phyloP scores from a whole-genome alignment of 2,797 vertebrate species.

The Lophura swinhoii region DNA sequence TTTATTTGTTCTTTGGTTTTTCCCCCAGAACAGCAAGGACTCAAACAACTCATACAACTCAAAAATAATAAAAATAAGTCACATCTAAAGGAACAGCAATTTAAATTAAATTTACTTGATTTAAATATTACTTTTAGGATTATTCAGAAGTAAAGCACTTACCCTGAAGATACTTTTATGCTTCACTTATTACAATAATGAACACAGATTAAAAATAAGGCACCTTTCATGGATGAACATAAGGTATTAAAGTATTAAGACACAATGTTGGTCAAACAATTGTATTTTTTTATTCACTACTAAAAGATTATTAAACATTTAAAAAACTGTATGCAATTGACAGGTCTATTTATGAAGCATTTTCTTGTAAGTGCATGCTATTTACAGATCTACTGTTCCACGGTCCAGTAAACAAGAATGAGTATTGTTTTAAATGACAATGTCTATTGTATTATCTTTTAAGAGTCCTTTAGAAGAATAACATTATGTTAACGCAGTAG shows the following conservation, averaged over 20 bases:
- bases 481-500: neutral
- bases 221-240: neutral
- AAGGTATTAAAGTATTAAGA: neutral
- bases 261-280: neutral
- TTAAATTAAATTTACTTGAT: neutral
- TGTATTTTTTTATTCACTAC: neutral
- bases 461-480: neutral
- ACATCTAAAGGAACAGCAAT: neutral
- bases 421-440: neutral
- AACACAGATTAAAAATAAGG: neutral
- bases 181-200: neutral
- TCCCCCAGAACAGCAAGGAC: neutral
- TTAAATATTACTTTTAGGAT: neutral
- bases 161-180: neutral
- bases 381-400: neutral
- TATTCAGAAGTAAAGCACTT: neutral
- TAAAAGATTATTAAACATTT: neutral
- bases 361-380: neutral
- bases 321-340: neutral
- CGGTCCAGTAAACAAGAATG: neutral
- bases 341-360: neutral
- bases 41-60: neutral
- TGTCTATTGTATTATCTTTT: neutral
- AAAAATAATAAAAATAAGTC: neutral
- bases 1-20: neutral